Percentiles rank a stretch among this genome's conserved stretches.
phyloP scores from a whole-genome alignment of 2,888 invertebrate genomes.

The Polyommatus icarus region DNA sequence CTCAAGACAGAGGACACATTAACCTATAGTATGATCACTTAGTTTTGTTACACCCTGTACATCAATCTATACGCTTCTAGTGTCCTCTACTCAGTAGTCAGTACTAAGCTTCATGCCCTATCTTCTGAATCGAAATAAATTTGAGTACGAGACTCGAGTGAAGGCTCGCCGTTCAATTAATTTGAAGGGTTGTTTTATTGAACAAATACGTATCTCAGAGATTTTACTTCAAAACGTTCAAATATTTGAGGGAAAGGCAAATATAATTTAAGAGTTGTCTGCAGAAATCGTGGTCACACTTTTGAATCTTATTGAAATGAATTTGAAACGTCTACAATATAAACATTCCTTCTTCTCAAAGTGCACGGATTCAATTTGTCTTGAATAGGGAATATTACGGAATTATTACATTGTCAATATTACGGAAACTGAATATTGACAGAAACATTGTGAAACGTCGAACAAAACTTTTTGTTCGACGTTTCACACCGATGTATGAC shows the following conservation, averaged over 20 bases:
- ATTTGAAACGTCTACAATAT: too few species aligned
- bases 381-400: too few species aligned
- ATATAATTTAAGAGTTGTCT: not conserved
- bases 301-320: not conserved
- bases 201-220: not conserved
- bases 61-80: not conserved
- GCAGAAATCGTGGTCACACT: not conserved
- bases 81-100: not conserved
- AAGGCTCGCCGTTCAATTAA: not conserved
- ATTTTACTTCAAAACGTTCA: not conserved
- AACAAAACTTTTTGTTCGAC: too few species aligned
- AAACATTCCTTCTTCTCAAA: too few species aligned
- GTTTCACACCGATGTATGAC: too few species aligned
- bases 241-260: not conserved
- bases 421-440: too few species aligned
- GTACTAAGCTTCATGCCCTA: not conserved
- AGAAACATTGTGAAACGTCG: too few species aligned
- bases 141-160: not conserved
- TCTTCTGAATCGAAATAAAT: not conserved
- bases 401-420: too few species aligned
- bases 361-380: too few species aligned
- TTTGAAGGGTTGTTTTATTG: not conserved
- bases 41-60: too few species aligned
- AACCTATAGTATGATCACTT: too few species aligned
- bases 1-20: too few species aligned